Evolutionary conservation across 2,113 vertebrate genomes (phyloP).

Genomic region (Chamaetylas fuelleborni): DNA sequence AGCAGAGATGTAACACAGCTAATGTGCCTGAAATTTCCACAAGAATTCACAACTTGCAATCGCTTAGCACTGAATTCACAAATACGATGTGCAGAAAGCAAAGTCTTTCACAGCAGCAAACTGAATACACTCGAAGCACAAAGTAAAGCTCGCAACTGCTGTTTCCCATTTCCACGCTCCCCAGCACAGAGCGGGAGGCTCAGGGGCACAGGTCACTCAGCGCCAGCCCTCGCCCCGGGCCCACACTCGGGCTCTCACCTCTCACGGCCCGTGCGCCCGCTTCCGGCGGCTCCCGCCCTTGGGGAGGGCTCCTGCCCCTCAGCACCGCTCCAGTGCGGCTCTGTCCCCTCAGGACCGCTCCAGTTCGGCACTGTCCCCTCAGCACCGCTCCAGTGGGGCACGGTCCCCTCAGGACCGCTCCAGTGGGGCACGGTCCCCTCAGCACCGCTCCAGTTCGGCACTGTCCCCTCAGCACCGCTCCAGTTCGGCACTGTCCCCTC

Average conservation of each 20-base stretch:
- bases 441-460: not conserved
- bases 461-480: not conserved
- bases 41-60: too few relatives aligned
- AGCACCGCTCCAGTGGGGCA: too few relatives aligned
- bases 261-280: accelerated
- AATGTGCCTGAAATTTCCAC: not conserved
- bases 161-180: accelerated
- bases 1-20: not conserved
- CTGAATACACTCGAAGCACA: accelerated
- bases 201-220: not conserved
- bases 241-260: not conserved
- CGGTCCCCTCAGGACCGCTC: too few relatives aligned
- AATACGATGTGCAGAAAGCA: accelerated
- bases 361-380: not conserved
- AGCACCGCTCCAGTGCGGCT: not conserved
- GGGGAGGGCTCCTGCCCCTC: too few relatives aligned
- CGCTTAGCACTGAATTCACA: not conserved
- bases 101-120: not conserved
- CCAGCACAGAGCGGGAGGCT: accelerated
- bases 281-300: not conserved
- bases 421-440: not conserved
- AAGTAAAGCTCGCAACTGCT: not conserved
- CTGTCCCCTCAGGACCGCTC: not conserved
- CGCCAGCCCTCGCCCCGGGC: accelerated
- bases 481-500: not conserved